Evolutionary conservation across 92 coral and sea anemone genomes (phyloP).

Genomic region (Meandrina meandrites): DNA sequence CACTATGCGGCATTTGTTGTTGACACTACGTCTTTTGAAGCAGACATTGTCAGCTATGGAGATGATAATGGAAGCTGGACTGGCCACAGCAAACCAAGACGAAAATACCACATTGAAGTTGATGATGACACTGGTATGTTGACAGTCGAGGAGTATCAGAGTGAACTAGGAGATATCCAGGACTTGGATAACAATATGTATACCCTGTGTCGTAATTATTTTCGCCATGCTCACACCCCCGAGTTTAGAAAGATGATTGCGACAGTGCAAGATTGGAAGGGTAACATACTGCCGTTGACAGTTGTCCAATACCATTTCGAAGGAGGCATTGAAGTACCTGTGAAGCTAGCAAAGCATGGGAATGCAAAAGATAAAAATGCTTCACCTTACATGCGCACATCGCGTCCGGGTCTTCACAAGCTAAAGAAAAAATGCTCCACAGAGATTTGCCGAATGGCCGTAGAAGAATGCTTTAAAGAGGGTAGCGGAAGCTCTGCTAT

Average conservation of each 20-base stretch:
- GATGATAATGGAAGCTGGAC: constrained; percentile 69
- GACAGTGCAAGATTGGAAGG: constrained; percentile 48
- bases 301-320: constrained; percentile 58
- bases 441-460: constrained; percentile 51
- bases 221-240: constrained; percentile 52
- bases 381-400: constrained; percentile 56
- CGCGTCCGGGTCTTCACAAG: constrained; percentile 42
- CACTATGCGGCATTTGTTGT: constrained; percentile 43
- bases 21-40: constrained; percentile 31
- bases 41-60: constrained; percentile 36
- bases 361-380: constrained; percentile 56
- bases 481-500: constrained; percentile 55
- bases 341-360: constrained; percentile 59
- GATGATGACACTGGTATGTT: constrained; percentile 46
- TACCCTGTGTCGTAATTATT: constrained; percentile 50
- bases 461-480: constrained; percentile 64
- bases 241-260: constrained; percentile 58
- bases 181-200: constrained; percentile 31
- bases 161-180: background rate
- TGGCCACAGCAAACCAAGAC: constrained; percentile 59
- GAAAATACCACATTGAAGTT: constrained; percentile 48
- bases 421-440: constrained; percentile 48
- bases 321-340: constrained; percentile 62
- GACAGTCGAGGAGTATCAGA: no score
- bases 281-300: constrained; percentile 45